Percentiles rank a stretch among this genome's conserved stretches.
Evolutionary conservation across 2,888 invertebrate genomes (phyloP).

Genomic region (Himalopsyche kuldschensis): DNA sequence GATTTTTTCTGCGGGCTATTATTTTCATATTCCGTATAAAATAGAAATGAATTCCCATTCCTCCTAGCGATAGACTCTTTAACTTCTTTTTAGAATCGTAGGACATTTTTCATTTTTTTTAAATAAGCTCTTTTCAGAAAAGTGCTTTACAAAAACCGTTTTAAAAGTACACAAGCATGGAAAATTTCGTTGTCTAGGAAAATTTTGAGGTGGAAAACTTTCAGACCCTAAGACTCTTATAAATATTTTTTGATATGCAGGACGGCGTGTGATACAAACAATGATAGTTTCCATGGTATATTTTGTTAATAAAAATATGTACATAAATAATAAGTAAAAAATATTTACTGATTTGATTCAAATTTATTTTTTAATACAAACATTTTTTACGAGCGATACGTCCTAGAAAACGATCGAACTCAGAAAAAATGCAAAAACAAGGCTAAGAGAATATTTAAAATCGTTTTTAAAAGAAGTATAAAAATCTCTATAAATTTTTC

Average conservation of each 20-base stretch:
- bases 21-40: background rate
- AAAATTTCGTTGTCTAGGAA: background rate
- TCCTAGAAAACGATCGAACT: too few species aligned
- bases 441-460: too few species aligned
- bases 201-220: background rate
- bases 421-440: too few species aligned
- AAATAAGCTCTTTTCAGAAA: background rate
- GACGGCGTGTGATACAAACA: background rate
- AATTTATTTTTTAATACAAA: too few species aligned
- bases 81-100: background rate
- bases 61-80: background rate
- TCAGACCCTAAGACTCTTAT: background rate
- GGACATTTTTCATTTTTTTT: background rate
- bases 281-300: too few species aligned
- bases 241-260: background rate
- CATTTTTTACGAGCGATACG: too few species aligned
- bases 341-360: too few species aligned
- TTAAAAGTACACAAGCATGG: background rate
- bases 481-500: too few species aligned
- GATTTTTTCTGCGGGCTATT: background rate
- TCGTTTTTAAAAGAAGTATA: too few species aligned
- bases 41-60: background rate
- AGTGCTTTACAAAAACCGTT: background rate
- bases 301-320: too few species aligned
- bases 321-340: too few species aligned